These are phyloP conservation scores for Ciconia boyciana DNA, from an alignment of 2,113 vertebrate genomes.

Conservation along the genomic window DNA sequence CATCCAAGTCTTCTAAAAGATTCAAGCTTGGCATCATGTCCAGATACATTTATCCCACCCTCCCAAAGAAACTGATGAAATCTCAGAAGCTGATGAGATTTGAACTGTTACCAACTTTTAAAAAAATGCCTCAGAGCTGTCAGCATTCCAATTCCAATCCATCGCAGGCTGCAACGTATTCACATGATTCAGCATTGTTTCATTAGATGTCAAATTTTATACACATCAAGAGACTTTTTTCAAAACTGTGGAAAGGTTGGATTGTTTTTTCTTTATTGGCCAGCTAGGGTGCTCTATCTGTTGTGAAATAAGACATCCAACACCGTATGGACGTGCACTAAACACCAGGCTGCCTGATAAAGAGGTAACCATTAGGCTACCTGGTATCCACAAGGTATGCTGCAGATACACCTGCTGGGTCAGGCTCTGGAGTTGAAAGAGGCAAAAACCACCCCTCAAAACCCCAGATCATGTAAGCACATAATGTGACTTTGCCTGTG, in stretches of 20 bases:
- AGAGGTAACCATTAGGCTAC: neutral
- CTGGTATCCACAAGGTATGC: neutral
- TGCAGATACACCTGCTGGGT: neutral
- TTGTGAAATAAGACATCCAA: neutral
- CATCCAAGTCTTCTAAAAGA: neutral
- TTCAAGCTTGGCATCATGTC: neutral
- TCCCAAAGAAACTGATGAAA: slow-evolving; percentile 29
- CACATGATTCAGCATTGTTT: slow-evolving; percentile 52
- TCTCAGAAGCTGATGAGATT: slow-evolving; percentile 40
- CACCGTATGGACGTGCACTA: rapidly evolving
- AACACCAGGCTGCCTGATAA: neutral
- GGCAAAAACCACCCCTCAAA: rapidly evolving
- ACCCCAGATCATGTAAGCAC: neutral
- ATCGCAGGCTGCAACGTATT: neutral
- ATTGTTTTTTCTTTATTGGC: neutral
- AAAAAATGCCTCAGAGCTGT: slow-evolving; percentile 26
- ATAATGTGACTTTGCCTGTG: neutral
- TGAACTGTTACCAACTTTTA: slow-evolving; percentile 16
- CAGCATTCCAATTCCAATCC: neutral
- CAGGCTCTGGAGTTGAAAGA: neutral
- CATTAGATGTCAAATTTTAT: neutral
- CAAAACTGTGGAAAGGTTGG: neutral
- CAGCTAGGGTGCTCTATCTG: neutral
- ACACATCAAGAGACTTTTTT: neutral
- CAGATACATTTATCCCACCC: slow-evolving; percentile 26